Conservation (phyloP, 2,888 invertebrate genomes). For the Ypsolopha sequella region DNA sequence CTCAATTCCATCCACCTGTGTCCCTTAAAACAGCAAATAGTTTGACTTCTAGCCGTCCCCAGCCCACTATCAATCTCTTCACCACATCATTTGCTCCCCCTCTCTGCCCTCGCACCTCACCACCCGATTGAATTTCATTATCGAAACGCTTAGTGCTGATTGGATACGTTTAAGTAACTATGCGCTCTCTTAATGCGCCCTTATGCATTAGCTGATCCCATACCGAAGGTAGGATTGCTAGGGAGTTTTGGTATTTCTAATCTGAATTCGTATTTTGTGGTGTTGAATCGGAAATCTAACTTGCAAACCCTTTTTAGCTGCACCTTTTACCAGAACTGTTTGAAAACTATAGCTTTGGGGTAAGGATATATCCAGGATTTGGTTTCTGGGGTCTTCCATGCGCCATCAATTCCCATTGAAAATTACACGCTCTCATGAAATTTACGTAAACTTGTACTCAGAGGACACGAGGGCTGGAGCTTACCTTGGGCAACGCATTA, state of each 20-base stretch:
- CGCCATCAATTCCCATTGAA: no score
- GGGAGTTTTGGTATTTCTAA: constrained; percentile 1
- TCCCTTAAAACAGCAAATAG: not conserved
- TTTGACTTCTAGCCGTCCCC: constrained; percentile 5
- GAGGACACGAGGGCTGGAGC: no score
- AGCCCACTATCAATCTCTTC: constrained; percentile 58
- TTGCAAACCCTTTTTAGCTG: not conserved
- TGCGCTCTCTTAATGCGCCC: constrained; percentile 37
- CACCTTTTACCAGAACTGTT: not conserved
- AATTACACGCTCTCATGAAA: no score
- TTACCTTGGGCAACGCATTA: no score
- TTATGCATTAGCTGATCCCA: constrained; percentile 24
- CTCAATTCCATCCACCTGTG: not conserved
- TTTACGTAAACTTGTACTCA: no score
- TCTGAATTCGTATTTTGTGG: no score
- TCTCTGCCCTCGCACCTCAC: constrained; percentile 22
- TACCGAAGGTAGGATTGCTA: not conserved
- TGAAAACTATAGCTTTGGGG: no score
- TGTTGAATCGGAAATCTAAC: no score
- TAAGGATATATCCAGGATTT: no score
- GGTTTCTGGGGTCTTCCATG: no score
- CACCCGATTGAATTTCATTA: constrained; percentile 66
- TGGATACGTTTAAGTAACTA: constrained; percentile 66
- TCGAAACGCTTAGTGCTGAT: constrained; percentile 67
- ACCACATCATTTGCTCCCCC: constrained; percentile 69